These are phyloP conservation scores for Diogma glabrata DNA, from an alignment of 2,888 invertebrate species.

Conservation along the genomic window DNA sequence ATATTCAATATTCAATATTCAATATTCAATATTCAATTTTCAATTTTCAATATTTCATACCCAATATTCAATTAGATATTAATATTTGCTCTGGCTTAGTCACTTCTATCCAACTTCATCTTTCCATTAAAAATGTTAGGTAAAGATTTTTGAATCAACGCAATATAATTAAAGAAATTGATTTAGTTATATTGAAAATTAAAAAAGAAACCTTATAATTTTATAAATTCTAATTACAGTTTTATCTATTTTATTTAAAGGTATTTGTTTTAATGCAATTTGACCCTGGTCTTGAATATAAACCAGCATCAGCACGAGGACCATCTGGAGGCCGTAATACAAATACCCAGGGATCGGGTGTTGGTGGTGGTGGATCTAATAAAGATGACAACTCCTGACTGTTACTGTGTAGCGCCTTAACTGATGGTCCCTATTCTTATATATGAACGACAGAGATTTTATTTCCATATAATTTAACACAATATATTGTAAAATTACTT, in stretches of 20 bases:
- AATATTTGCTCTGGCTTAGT: too few species aligned
- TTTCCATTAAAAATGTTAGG: too few species aligned
- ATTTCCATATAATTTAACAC: slow-evolving; percentile 34
- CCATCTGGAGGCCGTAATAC: slow-evolving; percentile 36
- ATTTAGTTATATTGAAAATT: neutral
- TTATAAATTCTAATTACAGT: neutral
- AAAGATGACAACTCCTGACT: slow-evolving; percentile 97
- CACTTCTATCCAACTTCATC: too few species aligned
- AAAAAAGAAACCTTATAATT: too few species aligned
- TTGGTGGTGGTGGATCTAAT: slow-evolving; percentile 53
- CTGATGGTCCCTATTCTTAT: slow-evolving; percentile 82
- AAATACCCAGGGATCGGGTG: slow-evolving; percentile 44
- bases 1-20: too few species aligned
- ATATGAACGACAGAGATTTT: slow-evolving; percentile 39
- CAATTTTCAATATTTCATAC: too few species aligned
- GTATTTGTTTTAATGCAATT: slow-evolving; percentile 98
- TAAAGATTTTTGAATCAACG: too few species aligned
- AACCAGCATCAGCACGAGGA: slow-evolving; percentile 61
- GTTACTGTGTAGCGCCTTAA: slow-evolving; percentile 98
- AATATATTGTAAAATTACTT: slow-evolving; percentile 26
- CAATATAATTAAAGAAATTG: too few species aligned
- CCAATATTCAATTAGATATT: too few species aligned
- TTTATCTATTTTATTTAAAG: slow-evolving; percentile 37
- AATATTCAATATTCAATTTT: too few species aligned
- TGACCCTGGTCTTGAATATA: slow-evolving; percentile 95